Evolutionary conservation across 2,113 vertebrate genomes (phyloP).

Genomic region (Silurus meridionalis): DNA sequence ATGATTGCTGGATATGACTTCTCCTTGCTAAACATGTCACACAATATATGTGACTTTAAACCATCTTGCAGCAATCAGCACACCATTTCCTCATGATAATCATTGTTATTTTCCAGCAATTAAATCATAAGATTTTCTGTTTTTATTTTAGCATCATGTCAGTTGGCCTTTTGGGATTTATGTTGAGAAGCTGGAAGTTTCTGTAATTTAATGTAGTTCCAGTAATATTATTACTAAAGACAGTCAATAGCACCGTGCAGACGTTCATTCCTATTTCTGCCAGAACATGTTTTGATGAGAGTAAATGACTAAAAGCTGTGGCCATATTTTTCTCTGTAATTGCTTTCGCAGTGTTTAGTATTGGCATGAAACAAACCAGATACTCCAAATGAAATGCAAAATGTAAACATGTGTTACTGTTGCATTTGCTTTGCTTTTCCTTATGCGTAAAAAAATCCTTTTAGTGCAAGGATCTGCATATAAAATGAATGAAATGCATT

Average conservation of each 20-base stretch:
- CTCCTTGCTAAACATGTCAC: not conserved
- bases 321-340: not conserved
- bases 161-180: constrained; percentile 5
- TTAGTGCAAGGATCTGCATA: not conserved
- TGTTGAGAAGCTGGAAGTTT: not conserved
- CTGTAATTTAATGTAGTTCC: constrained; percentile 23
- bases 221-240: constrained; percentile 28
- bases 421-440: constrained; percentile 6
- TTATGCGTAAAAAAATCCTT: not conserved
- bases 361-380: not conserved
- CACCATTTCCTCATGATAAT: not conserved
- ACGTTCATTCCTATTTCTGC: not conserved
- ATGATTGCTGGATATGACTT: no score
- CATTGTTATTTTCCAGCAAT: not conserved
- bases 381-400: not conserved
- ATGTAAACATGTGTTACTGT: not conserved
- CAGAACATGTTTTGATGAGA: constrained; percentile 12
- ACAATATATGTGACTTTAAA: not conserved
- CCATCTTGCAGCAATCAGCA: not conserved
- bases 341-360: not conserved
- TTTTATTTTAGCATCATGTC: not conserved
- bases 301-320: constrained; percentile 16
- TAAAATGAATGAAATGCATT: not conserved
- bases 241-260: constrained; percentile 22
- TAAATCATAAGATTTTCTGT: constrained; percentile 1